phyloP scores from a whole-genome alignment of 2,113 vertebrate species.

The Ailuropoda melanoleuca region DNA sequence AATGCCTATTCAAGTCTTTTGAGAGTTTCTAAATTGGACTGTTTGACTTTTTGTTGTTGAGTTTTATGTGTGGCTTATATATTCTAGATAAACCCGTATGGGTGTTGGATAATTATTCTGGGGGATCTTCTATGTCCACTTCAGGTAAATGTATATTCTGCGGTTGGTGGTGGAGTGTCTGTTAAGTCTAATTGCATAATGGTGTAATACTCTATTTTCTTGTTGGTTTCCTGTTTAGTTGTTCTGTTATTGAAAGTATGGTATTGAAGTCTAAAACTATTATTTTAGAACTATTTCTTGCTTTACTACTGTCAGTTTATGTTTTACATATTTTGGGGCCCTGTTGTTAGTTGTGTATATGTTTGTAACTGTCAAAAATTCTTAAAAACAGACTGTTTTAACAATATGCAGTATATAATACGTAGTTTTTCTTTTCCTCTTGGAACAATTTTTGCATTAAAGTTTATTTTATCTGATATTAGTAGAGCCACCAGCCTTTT shows the following conservation, averaged over 20 bases:
- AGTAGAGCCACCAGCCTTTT: not conserved
- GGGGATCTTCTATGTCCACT: not conserved
- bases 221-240: not conserved
- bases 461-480: not conserved
- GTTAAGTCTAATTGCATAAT: not conserved
- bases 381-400: not conserved
- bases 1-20: not conserved
- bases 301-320: not conserved
- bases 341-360: not conserved
- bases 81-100: not conserved
- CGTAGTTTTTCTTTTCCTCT: not conserved
- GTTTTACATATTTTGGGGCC: not conserved
- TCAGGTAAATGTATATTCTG: not conserved
- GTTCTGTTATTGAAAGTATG: not conserved
- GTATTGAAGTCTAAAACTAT: not conserved
- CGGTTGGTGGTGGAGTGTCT: not conserved
- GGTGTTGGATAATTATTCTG: not conserved
- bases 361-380: not conserved
- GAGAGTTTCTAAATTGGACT: not conserved
- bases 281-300: not conserved
- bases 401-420: not conserved
- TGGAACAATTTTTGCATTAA: not conserved
- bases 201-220: not conserved
- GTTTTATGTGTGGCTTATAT: not conserved
- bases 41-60: not conserved